Percentiles rank a stretch among this genome's conserved stretches.
phyloP scores from a whole-genome alignment of 1,140 invertebrate species.

The Battus philenor region DNA sequence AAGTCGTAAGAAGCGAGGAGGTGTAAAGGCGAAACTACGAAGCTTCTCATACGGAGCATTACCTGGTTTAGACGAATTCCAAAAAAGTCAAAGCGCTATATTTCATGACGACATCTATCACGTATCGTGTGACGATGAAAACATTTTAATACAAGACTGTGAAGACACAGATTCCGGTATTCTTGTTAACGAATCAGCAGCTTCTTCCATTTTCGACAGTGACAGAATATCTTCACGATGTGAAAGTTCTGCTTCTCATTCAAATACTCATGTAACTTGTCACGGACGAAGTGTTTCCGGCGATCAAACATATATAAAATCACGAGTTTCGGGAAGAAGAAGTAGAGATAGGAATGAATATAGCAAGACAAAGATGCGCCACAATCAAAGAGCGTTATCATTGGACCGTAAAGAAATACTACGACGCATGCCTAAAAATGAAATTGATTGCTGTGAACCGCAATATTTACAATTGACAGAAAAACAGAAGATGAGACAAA shows the following conservation, averaged over 20 bases:
- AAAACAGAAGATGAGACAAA: constrained; percentile 66
- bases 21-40: constrained; percentile 79
- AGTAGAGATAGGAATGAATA: constrained; percentile 54
- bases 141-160: constrained; percentile 74
- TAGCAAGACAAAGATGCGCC: constrained; percentile 48
- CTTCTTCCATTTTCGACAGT: constrained; percentile 81
- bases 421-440: constrained; percentile 65
- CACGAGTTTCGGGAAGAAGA: constrained; percentile 51
- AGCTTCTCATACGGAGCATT: constrained; percentile 87
- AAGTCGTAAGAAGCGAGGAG: constrained; percentile 63
- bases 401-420: constrained; percentile 75
- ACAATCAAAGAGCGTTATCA: constrained; percentile 71
- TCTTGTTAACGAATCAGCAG: constrained; percentile 83
- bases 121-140: constrained; percentile 78
- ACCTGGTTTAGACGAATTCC: constrained; percentile 83
- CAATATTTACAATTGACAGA: constrained; percentile 65
- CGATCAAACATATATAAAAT: constrained; percentile 63
- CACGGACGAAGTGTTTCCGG: constrained; percentile 69
- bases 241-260: constrained; percentile 76
- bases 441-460: constrained; percentile 53
- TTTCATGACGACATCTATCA: constrained; percentile 75
- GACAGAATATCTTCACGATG: constrained; percentile 76
- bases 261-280: constrained; percentile 48
- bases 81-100: constrained; percentile 78
- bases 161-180: constrained; percentile 87